Conservation (phyloP, 2,797 vertebrate species). For the Macropus fuliginosus region DNA sequence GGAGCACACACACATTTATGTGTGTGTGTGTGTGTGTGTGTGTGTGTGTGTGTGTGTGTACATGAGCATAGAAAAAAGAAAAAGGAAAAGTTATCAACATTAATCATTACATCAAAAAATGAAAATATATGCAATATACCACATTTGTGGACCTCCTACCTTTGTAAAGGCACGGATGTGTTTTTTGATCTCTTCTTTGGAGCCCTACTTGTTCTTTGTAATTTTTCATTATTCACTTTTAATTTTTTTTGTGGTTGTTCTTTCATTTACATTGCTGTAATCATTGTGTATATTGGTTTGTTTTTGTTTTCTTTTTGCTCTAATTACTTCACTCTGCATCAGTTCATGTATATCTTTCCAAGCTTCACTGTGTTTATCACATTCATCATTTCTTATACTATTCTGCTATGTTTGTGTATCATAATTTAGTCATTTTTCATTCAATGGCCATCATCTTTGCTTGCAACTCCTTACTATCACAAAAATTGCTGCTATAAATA, state of each 20-base stretch:
- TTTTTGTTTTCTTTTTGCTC: background rate
- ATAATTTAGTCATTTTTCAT: background rate
- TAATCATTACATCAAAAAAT: background rate
- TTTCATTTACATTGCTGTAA: background rate
- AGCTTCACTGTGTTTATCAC: background rate
- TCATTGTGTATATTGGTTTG: background rate
- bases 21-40: too few species aligned
- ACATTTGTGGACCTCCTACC: background rate
- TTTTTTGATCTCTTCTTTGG: background rate
- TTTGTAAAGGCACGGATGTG: background rate
- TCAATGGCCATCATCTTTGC: background rate
- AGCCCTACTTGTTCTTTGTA: background rate
- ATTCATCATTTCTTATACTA: background rate
- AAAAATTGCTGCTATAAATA: background rate
- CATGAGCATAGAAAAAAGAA: background rate
- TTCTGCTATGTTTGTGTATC: background rate
- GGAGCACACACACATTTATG: too few species aligned
- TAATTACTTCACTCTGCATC: background rate
- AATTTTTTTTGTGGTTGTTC: background rate
- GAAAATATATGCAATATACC: background rate
- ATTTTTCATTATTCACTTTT: background rate
- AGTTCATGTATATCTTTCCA: background rate
- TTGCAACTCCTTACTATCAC: background rate
- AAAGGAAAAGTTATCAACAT: background rate
- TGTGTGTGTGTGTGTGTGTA: too few species aligned